phyloP scores from a whole-genome alignment of 1,140 invertebrate species.

The Drosophila bocqueti region DNA sequence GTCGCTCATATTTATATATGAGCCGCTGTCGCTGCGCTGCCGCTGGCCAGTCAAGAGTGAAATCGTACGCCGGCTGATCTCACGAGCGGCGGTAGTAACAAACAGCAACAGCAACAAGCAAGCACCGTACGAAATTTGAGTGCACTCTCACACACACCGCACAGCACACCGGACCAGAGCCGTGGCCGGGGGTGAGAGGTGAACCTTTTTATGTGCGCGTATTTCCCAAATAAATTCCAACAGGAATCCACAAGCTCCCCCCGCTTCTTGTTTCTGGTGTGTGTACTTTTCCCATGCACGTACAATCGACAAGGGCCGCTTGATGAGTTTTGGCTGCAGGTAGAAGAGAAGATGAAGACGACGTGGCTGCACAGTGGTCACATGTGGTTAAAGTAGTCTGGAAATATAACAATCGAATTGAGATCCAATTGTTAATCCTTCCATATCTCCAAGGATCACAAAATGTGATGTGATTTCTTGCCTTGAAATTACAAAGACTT shows the following conservation, averaged over 20 bases:
- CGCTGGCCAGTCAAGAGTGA: constrained; percentile 79
- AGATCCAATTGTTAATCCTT: background rate
- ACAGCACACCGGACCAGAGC: constrained; percentile 49
- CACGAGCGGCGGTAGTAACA: constrained; percentile 53
- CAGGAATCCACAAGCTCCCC: constrained; percentile 76
- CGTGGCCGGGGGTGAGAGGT: constrained; percentile 34
- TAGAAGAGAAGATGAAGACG: constrained; percentile 71
- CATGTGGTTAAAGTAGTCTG: background rate
- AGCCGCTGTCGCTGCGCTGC: constrained; percentile 71
- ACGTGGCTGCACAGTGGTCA: constrained; percentile 54
- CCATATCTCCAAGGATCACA: background rate
- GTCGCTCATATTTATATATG: constrained; percentile 83
- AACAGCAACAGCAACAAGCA: constrained; percentile 23
- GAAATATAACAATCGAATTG: background rate
- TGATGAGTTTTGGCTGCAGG: constrained; percentile 82
- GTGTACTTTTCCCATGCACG: constrained; percentile 83
- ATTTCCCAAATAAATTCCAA: constrained; percentile 84
- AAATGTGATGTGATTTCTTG: background rate
- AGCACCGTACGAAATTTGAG: constrained; percentile 83
- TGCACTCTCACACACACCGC: constrained; percentile 74
- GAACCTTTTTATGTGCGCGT: constrained; percentile 68
- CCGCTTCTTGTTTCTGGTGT: constrained; percentile 43
- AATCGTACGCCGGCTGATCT: constrained; percentile 80
- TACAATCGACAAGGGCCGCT: constrained; percentile 83
- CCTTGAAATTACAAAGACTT: too few relatives aligned